Base-by-base conservation (phyloP, 2,888 invertebrate species). In the Ypsolopha sequella region DNA sequence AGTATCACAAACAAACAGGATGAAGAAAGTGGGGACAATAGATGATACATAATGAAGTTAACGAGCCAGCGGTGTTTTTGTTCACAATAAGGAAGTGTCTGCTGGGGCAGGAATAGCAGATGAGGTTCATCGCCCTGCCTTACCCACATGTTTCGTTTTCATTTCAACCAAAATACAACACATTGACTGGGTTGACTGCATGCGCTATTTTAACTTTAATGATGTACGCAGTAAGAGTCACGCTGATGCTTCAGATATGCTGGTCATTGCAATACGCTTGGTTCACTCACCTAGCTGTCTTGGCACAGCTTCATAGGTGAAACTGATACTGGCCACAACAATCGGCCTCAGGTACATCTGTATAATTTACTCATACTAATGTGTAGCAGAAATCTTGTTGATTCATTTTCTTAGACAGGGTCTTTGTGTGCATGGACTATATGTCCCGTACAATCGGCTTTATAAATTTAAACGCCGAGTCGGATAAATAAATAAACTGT, bases 251-350 rank as follows among this genome's bases (percentile, higher is more conserved):
- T 24, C 24, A 24, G 2, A 24, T 24, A 24, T 24, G 24, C 24
- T 24, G 24, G 24, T 24, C 24, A 24, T 24, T 24, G 24, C 24
- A 24, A 24, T 24, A 24, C 24, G 24, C 24, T 4, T 24, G 24
- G 84, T 80, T 69, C 82, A 80, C 71, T 81, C 79, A 84, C 82
- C 80, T 82, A 36, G 81, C 61, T 59, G 62, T 7, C 59, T 80
- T 85, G 84, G 84, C 84, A 80, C 64, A 66, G 65, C 60, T 67
- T 62, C 57, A 47, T 13, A 35, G 24, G 9, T 9, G 47, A 36
- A 47, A 47, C 9, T 36, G 36, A 36, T 47, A 47, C 13, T 36
- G 36, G 36, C 36, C 36, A 47, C 47, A 13, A 36, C 47, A 47
- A 47, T 36, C 47, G 8, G 14, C 9, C 47, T 14, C 8, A 47